Evolutionary conservation across 2,113 vertebrate genomes (phyloP), one percentile per base, ranked within the genome.

Genomic region (Poecilia latipinna): DNA sequence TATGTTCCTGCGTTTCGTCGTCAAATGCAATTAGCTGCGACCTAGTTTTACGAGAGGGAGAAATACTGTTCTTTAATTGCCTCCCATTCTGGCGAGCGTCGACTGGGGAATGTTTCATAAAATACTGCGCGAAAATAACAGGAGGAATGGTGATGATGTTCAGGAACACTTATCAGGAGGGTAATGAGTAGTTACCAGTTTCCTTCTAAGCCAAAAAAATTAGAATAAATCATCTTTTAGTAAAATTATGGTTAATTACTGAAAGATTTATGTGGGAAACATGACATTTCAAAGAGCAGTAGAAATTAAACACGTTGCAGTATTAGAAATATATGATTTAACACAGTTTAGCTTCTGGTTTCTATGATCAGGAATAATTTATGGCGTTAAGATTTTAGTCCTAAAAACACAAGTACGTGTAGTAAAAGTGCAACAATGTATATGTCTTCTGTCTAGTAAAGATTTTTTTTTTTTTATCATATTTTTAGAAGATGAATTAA

Each of bases 51-150:
- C 8, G 65, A 79, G 75, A 75, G 57, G 61, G 70, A 75, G 77
- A 86, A 85, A 79, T 84, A 69, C 83, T 86, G 77, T 80, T 84
- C 82, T 89, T 90, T 88, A 91, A 90, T 90, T 90, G 89, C 82
- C 77, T 71, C 8, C 19, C 60, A 33, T 90, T 82, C 81, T 24
- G 73, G 78, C 39, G 85, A 82, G 88, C 75, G 68, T 75, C 61
- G 15, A 83, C 69, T 32, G 72, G 77, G 68, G 32, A 71, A 37
- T 51, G 64, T 73, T 84, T 89, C 39, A 65, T 67, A 73, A 72
- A n/a, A 72, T 42, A 32, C 79, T 82, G 84, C 72, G 6, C 79
- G 84, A 61, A 73, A 78, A 81, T 66, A 54, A 79, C 67, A 24
- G 65, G 54, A 75, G 42, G 63, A 71, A 77, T 22, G 83, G 72